These are phyloP conservation scores for Etheostoma nigrum DNA, from an alignment of 2,797 vertebrate genomes.

Conservation along the genomic window DNA sequence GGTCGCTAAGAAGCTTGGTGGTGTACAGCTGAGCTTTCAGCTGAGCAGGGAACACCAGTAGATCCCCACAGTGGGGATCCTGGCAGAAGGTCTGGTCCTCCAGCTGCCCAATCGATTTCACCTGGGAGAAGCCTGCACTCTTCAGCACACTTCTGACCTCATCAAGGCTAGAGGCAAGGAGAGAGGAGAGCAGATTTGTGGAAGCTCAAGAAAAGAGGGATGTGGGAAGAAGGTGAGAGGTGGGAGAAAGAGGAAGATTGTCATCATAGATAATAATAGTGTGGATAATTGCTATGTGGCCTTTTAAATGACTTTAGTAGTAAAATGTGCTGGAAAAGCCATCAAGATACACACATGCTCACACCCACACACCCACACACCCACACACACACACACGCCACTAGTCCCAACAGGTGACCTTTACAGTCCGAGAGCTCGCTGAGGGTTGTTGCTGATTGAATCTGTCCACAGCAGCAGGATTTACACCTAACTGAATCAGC, in stretches of 20 bases:
- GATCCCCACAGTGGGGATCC: constrained; percentile 89
- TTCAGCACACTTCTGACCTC: constrained; percentile 84
- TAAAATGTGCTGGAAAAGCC: constrained; percentile 48
- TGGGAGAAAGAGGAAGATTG: constrained; percentile 24
- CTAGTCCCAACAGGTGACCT: constrained; percentile 77
- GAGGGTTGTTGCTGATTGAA: constrained; percentile 84
- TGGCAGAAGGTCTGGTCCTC: constrained; percentile 84
- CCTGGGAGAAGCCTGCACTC: constrained; percentile 83
- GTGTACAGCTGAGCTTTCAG: constrained; percentile 85
- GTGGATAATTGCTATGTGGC: constrained; percentile 34
- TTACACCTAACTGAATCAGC: constrained; percentile 81
- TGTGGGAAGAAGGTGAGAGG: constrained; percentile 24
- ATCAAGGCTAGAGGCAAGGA: constrained; percentile 79
- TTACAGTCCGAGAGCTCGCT: constrained; percentile 69
- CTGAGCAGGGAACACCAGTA: constrained; percentile 88
- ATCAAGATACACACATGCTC: constrained; percentile 26
- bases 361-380: constrained; percentile 19
- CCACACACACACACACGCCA: constrained; percentile 38
- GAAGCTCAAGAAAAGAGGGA: constrained; percentile 14
- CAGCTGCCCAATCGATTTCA: constrained; percentile 82
- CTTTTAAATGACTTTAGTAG: constrained; percentile 48
- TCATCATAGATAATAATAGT: constrained; percentile 49
- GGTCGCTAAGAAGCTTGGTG: constrained; percentile 84
- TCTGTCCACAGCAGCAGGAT: constrained; percentile 81
- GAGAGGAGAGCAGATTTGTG: constrained; percentile 28